phyloP scores from a whole-genome alignment of 2,113 vertebrate species.

The Fulmarus glacialis region DNA sequence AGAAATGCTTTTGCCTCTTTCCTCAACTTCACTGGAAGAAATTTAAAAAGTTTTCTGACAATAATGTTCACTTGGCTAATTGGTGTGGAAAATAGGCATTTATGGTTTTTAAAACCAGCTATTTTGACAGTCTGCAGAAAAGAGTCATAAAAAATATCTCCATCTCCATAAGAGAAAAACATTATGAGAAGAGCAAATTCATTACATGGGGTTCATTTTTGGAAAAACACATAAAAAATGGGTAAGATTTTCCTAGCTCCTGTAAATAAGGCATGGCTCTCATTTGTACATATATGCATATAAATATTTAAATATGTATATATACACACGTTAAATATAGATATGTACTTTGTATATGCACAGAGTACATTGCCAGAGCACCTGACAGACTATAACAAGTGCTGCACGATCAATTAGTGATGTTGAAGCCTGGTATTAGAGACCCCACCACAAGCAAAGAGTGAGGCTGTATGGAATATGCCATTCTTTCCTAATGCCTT shows the following conservation, averaged over 20 bases:
- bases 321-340: neutral
- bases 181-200: neutral
- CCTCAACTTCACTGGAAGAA: neutral
- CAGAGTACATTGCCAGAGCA: neutral
- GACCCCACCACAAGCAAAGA: neutral
- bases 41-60: neutral
- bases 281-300: neutral
- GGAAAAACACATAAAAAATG: neutral
- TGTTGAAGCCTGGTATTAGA: neutral
- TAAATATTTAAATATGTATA: neutral
- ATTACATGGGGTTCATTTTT: neutral
- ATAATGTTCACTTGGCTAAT: neutral
- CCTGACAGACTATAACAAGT: neutral
- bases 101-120: neutral
- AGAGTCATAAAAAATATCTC: neutral
- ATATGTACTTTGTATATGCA: neutral
- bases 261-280: neutral
- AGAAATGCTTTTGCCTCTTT: neutral
- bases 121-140: neutral
- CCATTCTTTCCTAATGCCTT: neutral
- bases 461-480: neutral
- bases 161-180: neutral
- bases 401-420: neutral
- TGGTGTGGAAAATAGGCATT: neutral
- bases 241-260: neutral